Conservation (phyloP, 1,140 invertebrate genomes). For the Anagrus nilaparvatae region DNA sequence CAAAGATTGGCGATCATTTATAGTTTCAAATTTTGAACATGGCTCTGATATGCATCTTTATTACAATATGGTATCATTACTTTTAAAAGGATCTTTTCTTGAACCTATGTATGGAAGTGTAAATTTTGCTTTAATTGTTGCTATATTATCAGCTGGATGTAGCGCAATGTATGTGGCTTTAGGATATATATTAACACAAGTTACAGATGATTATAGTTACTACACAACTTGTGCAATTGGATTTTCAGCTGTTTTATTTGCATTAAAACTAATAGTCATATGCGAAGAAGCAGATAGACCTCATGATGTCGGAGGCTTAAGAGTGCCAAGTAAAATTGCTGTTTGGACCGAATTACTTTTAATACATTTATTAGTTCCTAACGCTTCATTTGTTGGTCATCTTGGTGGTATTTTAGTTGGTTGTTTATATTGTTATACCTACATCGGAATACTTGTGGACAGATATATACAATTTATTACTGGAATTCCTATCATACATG, state of each 20-base stretch:
- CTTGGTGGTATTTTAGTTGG: slow-evolving; percentile 56
- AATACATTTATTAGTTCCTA: slow-evolving; percentile 51
- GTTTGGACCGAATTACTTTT: slow-evolving; percentile 55
- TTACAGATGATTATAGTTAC: slow-evolving; percentile 31
- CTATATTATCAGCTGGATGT: slow-evolving; percentile 44
- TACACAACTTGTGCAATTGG: slow-evolving; percentile 52
- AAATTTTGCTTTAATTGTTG: slow-evolving; percentile 47
- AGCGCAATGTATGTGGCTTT: slow-evolving; percentile 44
- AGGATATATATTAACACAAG: slow-evolving; percentile 22
- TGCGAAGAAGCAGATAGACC: slow-evolving; percentile 32
- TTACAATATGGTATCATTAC: slow-evolving; percentile 60
- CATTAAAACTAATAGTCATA: slow-evolving; percentile 52
- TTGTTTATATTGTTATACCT: slow-evolving; percentile 48
- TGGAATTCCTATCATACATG: slow-evolving; percentile 35
- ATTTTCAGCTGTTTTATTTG: slow-evolving; percentile 52
- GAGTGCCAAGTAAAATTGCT: slow-evolving; percentile 45
- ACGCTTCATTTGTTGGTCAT: slow-evolving; percentile 51
- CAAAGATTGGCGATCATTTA: slow-evolving; percentile 45
- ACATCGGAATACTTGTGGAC: slow-evolving; percentile 46
- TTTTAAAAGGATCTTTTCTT: slow-evolving; percentile 48
- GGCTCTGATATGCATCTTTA: slow-evolving; percentile 60
- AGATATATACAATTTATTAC: slow-evolving; percentile 31
- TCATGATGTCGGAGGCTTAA: slow-evolving; percentile 39
- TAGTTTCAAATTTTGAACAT: slow-evolving; percentile 52
- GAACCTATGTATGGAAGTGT: slow-evolving; percentile 46